phyloP scores from a whole-genome alignment of 2,797 vertebrate species.

The Lepilemur ruficaudatus region DNA sequence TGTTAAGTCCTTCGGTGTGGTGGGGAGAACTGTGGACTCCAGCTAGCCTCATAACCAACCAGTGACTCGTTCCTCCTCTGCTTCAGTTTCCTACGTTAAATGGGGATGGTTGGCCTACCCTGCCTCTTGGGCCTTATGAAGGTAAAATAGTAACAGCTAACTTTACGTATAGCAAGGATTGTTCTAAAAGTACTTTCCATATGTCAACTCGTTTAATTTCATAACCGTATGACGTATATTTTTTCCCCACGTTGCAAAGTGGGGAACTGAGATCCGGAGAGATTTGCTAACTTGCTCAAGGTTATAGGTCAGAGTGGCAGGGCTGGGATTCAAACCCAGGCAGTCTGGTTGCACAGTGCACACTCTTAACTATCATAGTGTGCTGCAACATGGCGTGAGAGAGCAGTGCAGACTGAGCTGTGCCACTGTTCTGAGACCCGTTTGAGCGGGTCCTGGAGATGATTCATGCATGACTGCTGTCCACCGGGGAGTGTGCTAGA shows the following conservation, averaged over 20 bases:
- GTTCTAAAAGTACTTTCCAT: neutral
- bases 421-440: neutral
- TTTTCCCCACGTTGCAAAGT: neutral
- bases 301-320: neutral
- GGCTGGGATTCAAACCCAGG: neutral
- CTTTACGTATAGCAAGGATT: neutral
- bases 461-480: neutral
- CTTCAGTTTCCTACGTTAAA: neutral
- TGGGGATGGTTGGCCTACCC: neutral
- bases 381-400: neutral
- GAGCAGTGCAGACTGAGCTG: neutral
- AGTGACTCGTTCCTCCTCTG: neutral
- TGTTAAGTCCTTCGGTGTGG: neutral
- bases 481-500: neutral
- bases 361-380: accelerated
- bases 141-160: neutral
- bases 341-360: neutral
- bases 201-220: neutral
- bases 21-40: neutral
- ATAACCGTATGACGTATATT: neutral
- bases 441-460: neutral
- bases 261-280: neutral
- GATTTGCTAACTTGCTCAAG: neutral
- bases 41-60: neutral
- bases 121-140: neutral